A percentile compares a stretch with the other conserved stretches of the same genome.
Evolutionary conservation across 2,113 vertebrate genomes (phyloP).

Genomic region (Oryzias melastigma): DNA sequence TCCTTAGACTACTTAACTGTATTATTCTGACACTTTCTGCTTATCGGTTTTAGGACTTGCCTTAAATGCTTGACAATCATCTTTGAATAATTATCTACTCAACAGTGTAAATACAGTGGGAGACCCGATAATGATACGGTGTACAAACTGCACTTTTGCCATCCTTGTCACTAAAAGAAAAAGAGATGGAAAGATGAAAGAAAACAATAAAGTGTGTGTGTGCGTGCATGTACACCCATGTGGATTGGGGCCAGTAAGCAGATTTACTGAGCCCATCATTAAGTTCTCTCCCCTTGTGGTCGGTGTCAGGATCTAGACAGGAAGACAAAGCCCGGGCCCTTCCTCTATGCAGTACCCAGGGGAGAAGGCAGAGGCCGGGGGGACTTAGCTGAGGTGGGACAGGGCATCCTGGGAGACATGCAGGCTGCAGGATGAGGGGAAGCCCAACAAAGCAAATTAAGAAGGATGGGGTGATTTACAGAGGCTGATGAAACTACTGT

Average conservation of each 20-base stretch:
- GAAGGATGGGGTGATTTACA: constrained; percentile 26
- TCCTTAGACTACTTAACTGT: neutral
- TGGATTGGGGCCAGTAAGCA: constrained; percentile 42
- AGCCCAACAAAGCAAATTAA: constrained; percentile 1
- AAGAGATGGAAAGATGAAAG: constrained; percentile 12
- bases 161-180: constrained; percentile 35
- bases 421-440: constrained; percentile 14
- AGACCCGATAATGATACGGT: constrained; percentile 60
- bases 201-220: constrained; percentile 12
- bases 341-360: constrained; percentile 56
- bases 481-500: constrained; percentile 47
- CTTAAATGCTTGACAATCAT: constrained; percentile 45
- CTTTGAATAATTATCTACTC: constrained; percentile 58
- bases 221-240: constrained; percentile 1
- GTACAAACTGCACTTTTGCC: constrained; percentile 61
- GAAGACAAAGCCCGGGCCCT: constrained; percentile 63
- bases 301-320: constrained; percentile 65
- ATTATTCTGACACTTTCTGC: constrained; percentile 24
- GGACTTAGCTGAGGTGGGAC: constrained; percentile 40
- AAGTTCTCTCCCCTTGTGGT: constrained; percentile 60
- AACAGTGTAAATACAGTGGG: constrained; percentile 51
- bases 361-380: constrained; percentile 61
- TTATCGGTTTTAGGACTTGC: constrained; percentile 39
- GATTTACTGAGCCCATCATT: constrained; percentile 68
- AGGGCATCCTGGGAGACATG: constrained; percentile 50